phyloP scores from a whole-genome alignment of 2,113 vertebrate species.

The Paralichthys olivaceus region DNA sequence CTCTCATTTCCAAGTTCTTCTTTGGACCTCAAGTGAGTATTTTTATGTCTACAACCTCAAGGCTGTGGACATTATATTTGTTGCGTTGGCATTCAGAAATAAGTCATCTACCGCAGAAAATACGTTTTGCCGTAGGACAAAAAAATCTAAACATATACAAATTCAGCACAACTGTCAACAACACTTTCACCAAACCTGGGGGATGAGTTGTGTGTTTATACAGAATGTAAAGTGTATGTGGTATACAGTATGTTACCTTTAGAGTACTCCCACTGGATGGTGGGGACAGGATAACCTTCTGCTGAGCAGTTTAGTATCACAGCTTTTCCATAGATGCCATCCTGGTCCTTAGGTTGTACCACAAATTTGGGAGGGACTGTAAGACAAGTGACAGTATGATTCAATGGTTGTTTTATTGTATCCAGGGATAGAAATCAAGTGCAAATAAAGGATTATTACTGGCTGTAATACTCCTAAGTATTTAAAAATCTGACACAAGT shows the following conservation, averaged over 20 bases:
- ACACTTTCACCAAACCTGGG: neutral
- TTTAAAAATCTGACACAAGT: neutral
- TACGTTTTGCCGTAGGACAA: conserved; percentile 35
- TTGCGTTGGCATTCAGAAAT: conserved; percentile 41
- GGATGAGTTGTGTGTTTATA: neutral
- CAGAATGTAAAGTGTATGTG: neutral
- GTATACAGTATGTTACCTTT: conserved; percentile 89
- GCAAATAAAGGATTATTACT: neutral
- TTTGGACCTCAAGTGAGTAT: conserved; percentile 40
- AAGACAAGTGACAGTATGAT: conserved; percentile 32
- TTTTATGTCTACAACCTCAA: conserved; percentile 53
- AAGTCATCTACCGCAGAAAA: conserved; percentile 30
- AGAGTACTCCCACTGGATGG: conserved; percentile 98
- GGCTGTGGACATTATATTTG: conserved; percentile 60
- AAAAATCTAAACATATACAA: conserved; percentile 11
- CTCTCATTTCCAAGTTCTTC: conserved; percentile 12
- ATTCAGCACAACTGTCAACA: conserved; percentile 30
- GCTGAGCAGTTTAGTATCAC: conserved; percentile 98
- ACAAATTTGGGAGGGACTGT: conserved; percentile 97
- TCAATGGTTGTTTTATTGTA: neutral
- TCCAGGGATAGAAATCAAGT: neutral
- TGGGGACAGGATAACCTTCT: conserved; percentile 96
- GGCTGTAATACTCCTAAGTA: too few species aligned
- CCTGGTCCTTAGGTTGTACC: conserved; percentile 96
- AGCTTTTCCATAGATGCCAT: conserved; percentile 96